Conservation (phyloP, 2,888 invertebrate genomes). For the Linnaemya tessellans region DNA sequence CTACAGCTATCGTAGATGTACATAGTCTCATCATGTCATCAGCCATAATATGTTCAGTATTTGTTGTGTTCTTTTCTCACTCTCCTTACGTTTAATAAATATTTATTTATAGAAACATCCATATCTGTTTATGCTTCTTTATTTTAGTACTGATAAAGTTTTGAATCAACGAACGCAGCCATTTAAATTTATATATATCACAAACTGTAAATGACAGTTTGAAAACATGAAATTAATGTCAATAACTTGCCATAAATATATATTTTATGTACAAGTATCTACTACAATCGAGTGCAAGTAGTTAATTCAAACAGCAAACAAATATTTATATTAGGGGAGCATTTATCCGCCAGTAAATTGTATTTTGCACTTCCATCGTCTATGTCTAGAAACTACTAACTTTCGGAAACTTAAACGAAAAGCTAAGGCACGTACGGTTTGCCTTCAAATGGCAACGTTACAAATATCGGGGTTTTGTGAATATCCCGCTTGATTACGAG, state of each 20-base stretch:
- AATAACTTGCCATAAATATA: conserved; percentile 66
- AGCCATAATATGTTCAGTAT: neutral
- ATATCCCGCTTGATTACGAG: too few species aligned
- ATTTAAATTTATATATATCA: conserved; percentile 67
- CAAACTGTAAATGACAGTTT: conserved; percentile 71
- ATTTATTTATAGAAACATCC: conserved; percentile 15
- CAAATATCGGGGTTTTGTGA: too few species aligned
- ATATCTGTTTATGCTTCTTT: conserved; percentile 52
- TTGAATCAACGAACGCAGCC: conserved; percentile 45
- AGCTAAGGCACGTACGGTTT: too few species aligned
- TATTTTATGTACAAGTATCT: conserved; percentile 19
- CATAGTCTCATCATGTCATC: conserved; percentile 13
- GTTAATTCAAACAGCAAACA: neutral
- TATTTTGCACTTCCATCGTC: neutral
- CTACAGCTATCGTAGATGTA: conserved; percentile 14
- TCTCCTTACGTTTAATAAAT: conserved; percentile 2
- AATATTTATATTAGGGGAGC: conserved; percentile 27
- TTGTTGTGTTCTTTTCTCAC: neutral
- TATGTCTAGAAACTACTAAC: too few species aligned
- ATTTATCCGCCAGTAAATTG: neutral
- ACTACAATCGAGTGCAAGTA: conserved; percentile 30
- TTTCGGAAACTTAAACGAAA: too few species aligned
- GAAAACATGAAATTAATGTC: conserved; percentile 70
- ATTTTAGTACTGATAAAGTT: conserved; percentile 41
- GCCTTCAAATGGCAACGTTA: too few species aligned